Evolutionary conservation across 2,888 invertebrate species (phyloP).

Genomic region (Limnephilus rhombicus): DNA sequence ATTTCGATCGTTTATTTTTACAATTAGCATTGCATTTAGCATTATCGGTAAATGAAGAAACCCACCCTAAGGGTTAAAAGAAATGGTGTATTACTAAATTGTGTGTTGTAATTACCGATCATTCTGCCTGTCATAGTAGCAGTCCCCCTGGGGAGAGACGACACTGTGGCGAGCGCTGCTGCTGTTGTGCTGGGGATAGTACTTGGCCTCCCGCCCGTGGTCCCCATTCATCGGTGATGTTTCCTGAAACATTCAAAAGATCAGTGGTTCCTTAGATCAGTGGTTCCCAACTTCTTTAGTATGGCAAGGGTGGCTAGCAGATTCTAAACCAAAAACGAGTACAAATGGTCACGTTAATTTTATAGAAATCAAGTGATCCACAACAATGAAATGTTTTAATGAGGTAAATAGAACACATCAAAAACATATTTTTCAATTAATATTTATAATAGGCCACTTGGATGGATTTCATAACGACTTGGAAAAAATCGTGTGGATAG

Average conservation of each 20-base stretch:
- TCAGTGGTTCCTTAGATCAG: neutral
- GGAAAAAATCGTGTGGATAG: no score
- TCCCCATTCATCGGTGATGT: slow-evolving; percentile 63
- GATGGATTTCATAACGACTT: no score
- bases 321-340: neutral
- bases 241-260: slow-evolving; percentile 51
- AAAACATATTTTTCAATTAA: no score
- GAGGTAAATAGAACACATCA: no score
- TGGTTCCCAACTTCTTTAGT: neutral
- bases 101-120: slow-evolving; percentile 45
- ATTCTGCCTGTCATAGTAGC: slow-evolving; percentile 60
- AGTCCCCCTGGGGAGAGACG: slow-evolving; percentile 61
- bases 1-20: no score
- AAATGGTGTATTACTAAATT: neutral
- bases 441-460: no score
- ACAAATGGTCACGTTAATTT: no score
- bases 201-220: slow-evolving; percentile 54
- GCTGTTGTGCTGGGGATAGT: slow-evolving; percentile 58
- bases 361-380: no score
- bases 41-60: no score
- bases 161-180: slow-evolving; percentile 61
- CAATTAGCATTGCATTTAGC: no score
- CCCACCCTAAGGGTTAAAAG: no score
- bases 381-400: no score
- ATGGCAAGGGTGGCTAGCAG: neutral